Base-by-base conservation (phyloP, 2,888 invertebrate genomes). In the Amiota minor region DNA sequence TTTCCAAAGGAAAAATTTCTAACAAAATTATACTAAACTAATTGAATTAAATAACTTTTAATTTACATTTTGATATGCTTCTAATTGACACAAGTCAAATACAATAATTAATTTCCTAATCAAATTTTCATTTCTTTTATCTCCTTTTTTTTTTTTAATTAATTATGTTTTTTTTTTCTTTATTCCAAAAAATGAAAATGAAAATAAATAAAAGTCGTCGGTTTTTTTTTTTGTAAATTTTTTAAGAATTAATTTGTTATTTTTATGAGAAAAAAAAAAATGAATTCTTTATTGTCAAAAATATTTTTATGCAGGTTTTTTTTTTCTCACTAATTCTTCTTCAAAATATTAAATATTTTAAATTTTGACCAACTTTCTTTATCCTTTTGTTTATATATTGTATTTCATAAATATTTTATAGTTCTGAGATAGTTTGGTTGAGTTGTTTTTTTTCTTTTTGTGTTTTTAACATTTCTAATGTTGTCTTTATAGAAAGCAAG, bases 31-130 rank as follows among this genome's bases (percentile, higher is more conserved):
- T 35, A 35, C 35, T 35, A 35, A 35, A 35, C 35, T 2, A 35
- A 35, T 35, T 35, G 35, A 35, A 35, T 35, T 35, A 6, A 35
- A 6, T 35, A 6, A 35, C 6, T 6, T 6, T 6, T 35, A 35
- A 35, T 1, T 50, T 50, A 50, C 14, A 72, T 72, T 76, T 78
- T 83, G 83, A 81, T 82, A 82, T 81, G 81, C 80, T 78, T 77
- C 78, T 81, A 83, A 83, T 83, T 83, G 83, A 83, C 83, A 75
- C 77, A 70, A 49, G 74, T 80, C n/a, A 35, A 61, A 71, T n/a
- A n/a, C n/a, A n/a, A n/a, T 45, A 10, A 46, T 61, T 46, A 61
- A 71, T 45, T 20, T 69, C 16, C 35, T 35, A 35, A 35, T 35
- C 35, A 35, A 35, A 35, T 35, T 35, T 35, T 16, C 18, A n/a